Conservation (phyloP, 2,888 invertebrate genomes). For the Drosophila formosana region DNA sequence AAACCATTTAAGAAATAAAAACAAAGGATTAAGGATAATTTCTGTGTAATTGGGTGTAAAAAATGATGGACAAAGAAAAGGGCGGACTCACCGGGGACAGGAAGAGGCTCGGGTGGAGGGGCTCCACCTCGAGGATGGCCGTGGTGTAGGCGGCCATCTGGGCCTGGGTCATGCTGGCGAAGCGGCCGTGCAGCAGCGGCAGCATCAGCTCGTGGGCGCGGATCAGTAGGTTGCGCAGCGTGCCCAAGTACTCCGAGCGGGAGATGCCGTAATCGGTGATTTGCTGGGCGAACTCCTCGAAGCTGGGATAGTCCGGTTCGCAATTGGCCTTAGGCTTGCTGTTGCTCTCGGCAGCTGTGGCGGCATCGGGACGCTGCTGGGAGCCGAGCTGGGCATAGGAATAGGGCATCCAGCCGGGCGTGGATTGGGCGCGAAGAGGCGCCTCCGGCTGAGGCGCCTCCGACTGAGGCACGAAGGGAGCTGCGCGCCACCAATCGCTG, state of each 20-base stretch:
- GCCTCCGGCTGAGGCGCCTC: neutral
- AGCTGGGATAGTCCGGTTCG: conserved; percentile 23
- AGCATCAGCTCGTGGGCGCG: conserved; percentile 61
- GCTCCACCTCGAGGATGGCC: conserved; percentile 43
- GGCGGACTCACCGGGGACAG: conserved; percentile 44
- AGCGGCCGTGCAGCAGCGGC: conserved; percentile 54
- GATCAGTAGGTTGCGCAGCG: conserved; percentile 54
- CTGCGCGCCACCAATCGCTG: conserved; percentile 38
- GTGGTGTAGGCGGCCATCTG: conserved; percentile 63
- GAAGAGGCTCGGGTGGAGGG: conserved; percentile 65
- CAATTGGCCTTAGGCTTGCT: neutral
- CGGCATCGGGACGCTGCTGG: neutral
- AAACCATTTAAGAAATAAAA: too few relatives aligned
- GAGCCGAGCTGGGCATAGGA: conserved; percentile 10
- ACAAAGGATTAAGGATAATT: too few relatives aligned
- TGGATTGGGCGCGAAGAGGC: neutral
- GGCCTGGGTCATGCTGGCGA: conserved; percentile 48
- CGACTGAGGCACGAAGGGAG: conserved; percentile 23
- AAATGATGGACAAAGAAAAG: too few relatives aligned
- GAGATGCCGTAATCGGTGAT: conserved; percentile 35
- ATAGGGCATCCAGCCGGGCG: conserved; percentile 35
- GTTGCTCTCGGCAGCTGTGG: too few relatives aligned
- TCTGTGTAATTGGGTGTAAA: too few relatives aligned
- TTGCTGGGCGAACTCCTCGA: conserved; percentile 49
- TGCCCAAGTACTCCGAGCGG: conserved; percentile 59